A percentile compares a stretch with the other conserved stretches of the same genome.
These are phyloP conservation scores for Channallabes apus DNA, from an alignment of 2,797 vertebrate species.

Conservation along the genomic window DNA sequence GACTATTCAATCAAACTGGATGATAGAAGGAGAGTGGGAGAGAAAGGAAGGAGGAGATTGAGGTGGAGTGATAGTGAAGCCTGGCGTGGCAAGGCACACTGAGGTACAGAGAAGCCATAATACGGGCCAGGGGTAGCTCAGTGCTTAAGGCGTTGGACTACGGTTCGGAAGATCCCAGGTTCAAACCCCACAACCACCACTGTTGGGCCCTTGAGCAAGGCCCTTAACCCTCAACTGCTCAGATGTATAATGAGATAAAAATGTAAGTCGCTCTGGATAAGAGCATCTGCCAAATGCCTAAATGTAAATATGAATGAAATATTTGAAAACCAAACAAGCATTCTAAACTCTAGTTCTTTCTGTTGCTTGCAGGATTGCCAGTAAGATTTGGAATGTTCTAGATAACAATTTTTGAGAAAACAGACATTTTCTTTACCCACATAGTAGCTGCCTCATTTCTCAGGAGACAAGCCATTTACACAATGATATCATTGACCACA, in stretches of 20 bases:
- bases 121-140: too few species aligned
- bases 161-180: too few species aligned
- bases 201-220: too few species aligned
- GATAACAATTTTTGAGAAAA: neutral
- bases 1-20: constrained; percentile 17
- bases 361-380: neutral
- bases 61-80: constrained; percentile 5
- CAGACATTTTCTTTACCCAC: neutral
- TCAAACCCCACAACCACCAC: too few species aligned
- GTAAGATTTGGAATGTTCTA: neutral
- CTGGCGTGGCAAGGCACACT: neutral
- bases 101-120: neutral
- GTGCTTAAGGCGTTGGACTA: too few species aligned
- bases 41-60: neutral
- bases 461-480: neutral
- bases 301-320: too few species aligned
- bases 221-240: too few species aligned
- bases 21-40: neutral
- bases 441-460: neutral
- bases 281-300: too few species aligned
- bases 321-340: neutral
- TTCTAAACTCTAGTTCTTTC: neutral
- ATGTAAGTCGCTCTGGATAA: too few species aligned
- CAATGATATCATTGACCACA: neutral
- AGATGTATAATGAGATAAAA: too few species aligned